Conservation (phyloP, 2,113 vertebrate species). For the Cromileptes altivelis region DNA sequence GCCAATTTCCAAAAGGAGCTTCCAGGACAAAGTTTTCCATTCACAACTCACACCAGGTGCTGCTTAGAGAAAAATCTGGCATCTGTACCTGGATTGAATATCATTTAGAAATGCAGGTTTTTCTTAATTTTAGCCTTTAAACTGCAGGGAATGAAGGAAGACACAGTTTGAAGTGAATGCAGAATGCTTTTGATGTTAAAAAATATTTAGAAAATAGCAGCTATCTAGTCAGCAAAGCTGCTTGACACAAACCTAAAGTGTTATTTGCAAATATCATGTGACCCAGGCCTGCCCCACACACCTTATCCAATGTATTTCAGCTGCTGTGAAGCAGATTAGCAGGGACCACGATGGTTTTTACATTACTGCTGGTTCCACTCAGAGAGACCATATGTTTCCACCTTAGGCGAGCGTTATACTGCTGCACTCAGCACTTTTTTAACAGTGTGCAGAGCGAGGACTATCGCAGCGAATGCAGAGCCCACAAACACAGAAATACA, state of each 20-base stretch:
- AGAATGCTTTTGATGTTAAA: neutral
- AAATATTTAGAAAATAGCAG: neutral
- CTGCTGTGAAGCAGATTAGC: conserved; percentile 62
- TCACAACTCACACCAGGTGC: conserved; percentile 54
- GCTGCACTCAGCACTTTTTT: conserved; percentile 79
- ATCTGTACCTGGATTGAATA: conserved; percentile 13
- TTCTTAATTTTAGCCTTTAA: conserved; percentile 17
- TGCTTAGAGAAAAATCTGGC: conserved; percentile 21
- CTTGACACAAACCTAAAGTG: conserved; percentile 3
- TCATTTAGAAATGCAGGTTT: conserved; percentile 17
- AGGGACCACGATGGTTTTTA: conserved; percentile 67
- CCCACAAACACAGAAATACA: conserved; percentile 45
- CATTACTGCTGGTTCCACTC: conserved; percentile 76
- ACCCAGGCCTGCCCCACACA: conserved; percentile 28
- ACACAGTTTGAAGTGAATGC: neutral
- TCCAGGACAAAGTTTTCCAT: conserved; percentile 59
- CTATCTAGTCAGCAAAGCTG: neutral
- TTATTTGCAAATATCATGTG: conserved; percentile 35
- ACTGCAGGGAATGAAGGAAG: neutral
- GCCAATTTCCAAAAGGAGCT: conserved; percentile 44
- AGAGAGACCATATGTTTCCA: conserved; percentile 80
- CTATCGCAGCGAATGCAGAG: conserved; percentile 49
- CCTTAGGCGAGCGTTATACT: conserved; percentile 63
- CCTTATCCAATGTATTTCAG: conserved; percentile 57
- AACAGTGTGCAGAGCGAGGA: conserved; percentile 56